Evolutionary conservation across 2,113 vertebrate genomes (phyloP), one percentile per base, ranked within the genome.

Genomic region (Ammospiza nelsoni): DNA sequence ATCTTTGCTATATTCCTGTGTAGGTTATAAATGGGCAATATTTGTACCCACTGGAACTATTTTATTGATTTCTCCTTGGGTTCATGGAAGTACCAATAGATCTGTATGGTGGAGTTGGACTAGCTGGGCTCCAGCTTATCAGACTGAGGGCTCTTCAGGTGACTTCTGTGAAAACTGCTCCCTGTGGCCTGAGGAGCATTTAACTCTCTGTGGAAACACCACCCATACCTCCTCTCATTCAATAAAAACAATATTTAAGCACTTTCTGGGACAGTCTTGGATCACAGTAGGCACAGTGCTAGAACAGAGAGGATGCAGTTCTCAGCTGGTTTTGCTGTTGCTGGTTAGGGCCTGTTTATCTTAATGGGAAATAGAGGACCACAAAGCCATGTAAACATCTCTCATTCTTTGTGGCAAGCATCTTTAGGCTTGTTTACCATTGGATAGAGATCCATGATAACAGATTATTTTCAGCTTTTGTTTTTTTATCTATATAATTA

Each of bases 91-190:
- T 31, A 51, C 20, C 1, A 1, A 35, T 35, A 44, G 58, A 44
- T 52, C n/a, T 81, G 21, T 46, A 1, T 27, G 37, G 44, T 57
- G 49, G 13, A 86, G 46, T 21, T 68, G 46, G 22, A 18, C 24
- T 52, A 11, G n/a, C 16, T 16, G 12, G n/a, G 31, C 46, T 80
- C 24, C 44, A 74, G n/a, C 2, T 86, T 66, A 31, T 41, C 54
- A 41, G 31, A 46, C n/a, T 0, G 0, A 29, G 25, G 39, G 24
- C 49, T 83, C 7, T 57, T 88, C 9, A 48, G 18, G 44, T 41
- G 69, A 51, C 39, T 84, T 62, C 28, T 72, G 27, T 46, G 66
- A 46, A 51, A 57, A 59, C n/a, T 20, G 15, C n/a, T 83, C 77
- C 24, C 12, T 39, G 10, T 52, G n/a, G 41, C 58, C 58, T 71